Conservation (phyloP, 2,797 vertebrate species). For the Alcedo quadribrachys region DNA sequence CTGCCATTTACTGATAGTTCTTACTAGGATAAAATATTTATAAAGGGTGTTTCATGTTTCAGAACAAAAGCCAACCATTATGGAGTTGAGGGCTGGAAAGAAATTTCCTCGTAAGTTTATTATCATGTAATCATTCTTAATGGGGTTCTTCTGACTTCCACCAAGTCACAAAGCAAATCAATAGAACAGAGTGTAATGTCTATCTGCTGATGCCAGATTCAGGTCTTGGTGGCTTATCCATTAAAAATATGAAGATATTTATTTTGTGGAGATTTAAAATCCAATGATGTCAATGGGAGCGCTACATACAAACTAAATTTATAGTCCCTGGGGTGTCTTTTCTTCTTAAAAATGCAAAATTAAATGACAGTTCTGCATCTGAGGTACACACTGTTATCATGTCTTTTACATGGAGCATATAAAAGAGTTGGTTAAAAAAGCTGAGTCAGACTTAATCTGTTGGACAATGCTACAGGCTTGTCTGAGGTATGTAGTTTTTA, state of each 20-base stretch:
- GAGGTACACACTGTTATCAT: not conserved
- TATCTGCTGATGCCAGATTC: not conserved
- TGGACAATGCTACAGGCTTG: not conserved
- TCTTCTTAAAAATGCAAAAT: conserved; percentile 3
- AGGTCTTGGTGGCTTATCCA: not conserved
- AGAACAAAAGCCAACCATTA: conserved; percentile 17
- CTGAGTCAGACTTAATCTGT: not conserved
- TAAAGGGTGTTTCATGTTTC: not conserved
- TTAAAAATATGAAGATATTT: conserved; percentile 7
- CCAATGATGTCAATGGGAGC: not conserved
- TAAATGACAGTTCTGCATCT: conserved; percentile 12
- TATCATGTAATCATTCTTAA: conserved; percentile 21
- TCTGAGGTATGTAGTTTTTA: not conserved
- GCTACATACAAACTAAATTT: not conserved
- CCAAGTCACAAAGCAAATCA: not conserved
- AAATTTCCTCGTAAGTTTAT: not conserved
- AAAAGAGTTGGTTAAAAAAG: not conserved
- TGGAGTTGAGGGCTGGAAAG: not conserved
- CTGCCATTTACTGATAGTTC: conserved; percentile 4
- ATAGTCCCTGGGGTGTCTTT: not conserved
- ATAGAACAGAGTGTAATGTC: not conserved
- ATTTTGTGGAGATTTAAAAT: not conserved
- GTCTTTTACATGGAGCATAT: not conserved
- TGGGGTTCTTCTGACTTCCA: conserved; percentile 14
- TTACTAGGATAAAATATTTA: conserved; percentile 49